phyloP scores from a whole-genome alignment of 2,888 invertebrate species.

The Harmothoe impar region DNA sequence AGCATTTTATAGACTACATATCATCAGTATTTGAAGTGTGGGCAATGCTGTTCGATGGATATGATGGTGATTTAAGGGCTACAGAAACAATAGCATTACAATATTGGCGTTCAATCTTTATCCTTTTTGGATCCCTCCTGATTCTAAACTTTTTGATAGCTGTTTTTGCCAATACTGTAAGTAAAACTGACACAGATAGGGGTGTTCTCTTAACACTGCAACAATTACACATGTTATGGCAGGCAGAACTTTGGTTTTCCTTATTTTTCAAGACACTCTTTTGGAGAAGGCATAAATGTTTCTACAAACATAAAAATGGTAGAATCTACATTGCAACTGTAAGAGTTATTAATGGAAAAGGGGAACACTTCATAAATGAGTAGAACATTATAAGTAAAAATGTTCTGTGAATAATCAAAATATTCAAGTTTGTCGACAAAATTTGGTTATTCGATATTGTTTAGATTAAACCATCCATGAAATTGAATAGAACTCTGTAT shows the following conservation, averaged over 20 bases:
- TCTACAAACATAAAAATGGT: background rate
- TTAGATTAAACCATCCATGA: no score
- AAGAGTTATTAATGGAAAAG: background rate
- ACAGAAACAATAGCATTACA: background rate
- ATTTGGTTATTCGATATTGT: no score
- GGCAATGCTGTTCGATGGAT: no score
- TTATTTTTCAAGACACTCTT: background rate
- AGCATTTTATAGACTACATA: no score
- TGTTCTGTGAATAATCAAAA: no score
- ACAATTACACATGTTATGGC: background rate
- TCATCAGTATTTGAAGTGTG: no score
- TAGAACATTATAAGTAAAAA: no score
- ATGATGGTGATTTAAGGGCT: no score
- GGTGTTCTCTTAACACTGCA: background rate
- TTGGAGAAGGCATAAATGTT: background rate
- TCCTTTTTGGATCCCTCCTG: background rate
- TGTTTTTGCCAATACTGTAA: background rate
- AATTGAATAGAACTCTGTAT: no score
- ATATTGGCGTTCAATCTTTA: background rate
- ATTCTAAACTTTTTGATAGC: background rate
- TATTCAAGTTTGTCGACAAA: no score
- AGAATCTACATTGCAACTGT: background rate
- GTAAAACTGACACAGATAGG: background rate
- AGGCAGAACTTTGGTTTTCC: background rate
- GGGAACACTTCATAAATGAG: no score